These are phyloP conservation scores for Asteroscopus sphinx DNA, from an alignment of 2,888 invertebrate genomes.

Conservation along the genomic window DNA sequence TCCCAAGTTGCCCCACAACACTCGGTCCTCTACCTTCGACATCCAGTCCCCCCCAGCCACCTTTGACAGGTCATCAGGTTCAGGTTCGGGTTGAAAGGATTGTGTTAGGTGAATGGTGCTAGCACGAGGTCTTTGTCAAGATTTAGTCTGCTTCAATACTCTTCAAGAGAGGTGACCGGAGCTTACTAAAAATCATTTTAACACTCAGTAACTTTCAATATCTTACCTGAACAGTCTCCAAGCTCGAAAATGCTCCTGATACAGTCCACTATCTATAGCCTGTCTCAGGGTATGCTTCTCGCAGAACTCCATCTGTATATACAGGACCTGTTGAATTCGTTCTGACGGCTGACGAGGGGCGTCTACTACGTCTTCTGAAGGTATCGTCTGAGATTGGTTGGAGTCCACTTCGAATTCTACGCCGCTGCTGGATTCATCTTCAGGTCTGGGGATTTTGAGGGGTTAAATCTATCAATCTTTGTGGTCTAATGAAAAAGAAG, in stretches of 20 bases:
- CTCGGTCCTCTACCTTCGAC: too few species aligned
- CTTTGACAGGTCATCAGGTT: too few species aligned
- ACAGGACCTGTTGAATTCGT: conserved; percentile 91
- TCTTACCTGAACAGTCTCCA: conserved; percentile 94
- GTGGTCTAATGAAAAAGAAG: too few species aligned
- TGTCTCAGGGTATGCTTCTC: conserved; percentile 96
- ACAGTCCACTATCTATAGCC: conserved; percentile 96
- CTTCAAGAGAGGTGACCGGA: too few species aligned
- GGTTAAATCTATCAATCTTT: background rate
- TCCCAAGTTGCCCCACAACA: too few species aligned
- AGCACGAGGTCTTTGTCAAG: too few species aligned
- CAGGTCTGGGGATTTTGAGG: conserved; percentile 67
- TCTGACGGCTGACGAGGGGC: conserved; percentile 63
- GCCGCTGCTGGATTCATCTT: conserved; percentile 90
- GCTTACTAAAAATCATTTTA: too few species aligned
- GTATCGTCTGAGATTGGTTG: conserved; percentile 73
- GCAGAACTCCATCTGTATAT: conserved; percentile 99
- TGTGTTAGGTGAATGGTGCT: too few species aligned
- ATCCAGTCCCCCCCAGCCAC: too few species aligned
- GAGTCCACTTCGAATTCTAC: conserved; percentile 91
- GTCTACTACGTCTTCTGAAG: conserved; percentile 74
- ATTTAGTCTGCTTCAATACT: too few species aligned
- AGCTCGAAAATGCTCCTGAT: conserved; percentile 93
- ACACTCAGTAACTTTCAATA: background rate
- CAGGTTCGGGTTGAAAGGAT: too few species aligned